Evolutionary conservation across 2,797 vertebrate genomes (phyloP), one percentile per base, ranked within the genome.

Genomic region (Meda fulgida): DNA sequence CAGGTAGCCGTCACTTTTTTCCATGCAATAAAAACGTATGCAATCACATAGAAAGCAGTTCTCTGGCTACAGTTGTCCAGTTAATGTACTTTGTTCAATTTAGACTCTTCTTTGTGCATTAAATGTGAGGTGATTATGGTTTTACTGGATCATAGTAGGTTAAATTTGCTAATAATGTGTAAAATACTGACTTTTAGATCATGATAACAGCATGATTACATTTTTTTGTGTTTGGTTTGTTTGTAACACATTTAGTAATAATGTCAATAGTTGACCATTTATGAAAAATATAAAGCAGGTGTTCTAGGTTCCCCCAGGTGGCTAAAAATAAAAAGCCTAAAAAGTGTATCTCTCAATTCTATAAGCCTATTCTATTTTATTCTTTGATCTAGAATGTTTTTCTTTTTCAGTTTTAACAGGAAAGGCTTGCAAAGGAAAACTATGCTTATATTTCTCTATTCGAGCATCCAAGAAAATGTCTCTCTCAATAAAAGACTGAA

Each of bases 371-470:
- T n/a, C n/a, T n/a, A 51, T 51, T 19, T 51, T 51, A 19, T 82
- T 84, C 36, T 65, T 75, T 83, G 81, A 48, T 79, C 66, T 76
- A 67, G 77, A 78, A 16, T 71, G 31, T 77, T 85, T 34, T 80
- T 82, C 29, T 69, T 80, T 65, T 71, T 70, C 34, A 60, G 19
- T 81, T 91, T 90, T 85, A 31, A 87, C 73, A 67, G 85, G 69
- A 88, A 70, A 80, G 81, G 78, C 89, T 90, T 91, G 71, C 91
- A 85, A 87, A 84, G 53, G 14, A 72, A 90, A 73, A 85, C 89
- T 90, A 87, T 83, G 88, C 81, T 69, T 78, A 86, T 89, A 87
- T 90, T 92, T 84, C 81, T 81, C 87, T 83, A 81, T 84, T 69
- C 70, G 40, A 73, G 43, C 84, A 83, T 88, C 76, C 86, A 90